Base-by-base conservation (phyloP, 2,113 vertebrate genomes). In the Capreolus pygargus region DNA sequence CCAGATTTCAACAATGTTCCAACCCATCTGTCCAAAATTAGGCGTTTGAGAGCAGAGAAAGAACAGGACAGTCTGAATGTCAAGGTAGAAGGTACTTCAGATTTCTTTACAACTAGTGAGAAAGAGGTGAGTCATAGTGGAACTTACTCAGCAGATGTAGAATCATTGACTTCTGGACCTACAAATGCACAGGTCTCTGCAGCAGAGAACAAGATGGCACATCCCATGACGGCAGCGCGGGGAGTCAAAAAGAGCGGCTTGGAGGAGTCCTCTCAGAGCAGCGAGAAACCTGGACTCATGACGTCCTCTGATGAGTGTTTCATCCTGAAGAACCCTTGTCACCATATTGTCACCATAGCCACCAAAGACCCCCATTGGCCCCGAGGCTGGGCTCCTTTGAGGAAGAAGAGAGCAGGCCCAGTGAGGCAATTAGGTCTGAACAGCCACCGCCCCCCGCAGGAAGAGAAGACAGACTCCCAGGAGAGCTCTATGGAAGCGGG, bases 41-140 rank as follows among this genome's bases (percentile, higher is more conserved):
- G 81, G 25, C 25, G 0, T 91, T 92, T 96, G 96, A 94, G 87
- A 97, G 87, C 97, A 96, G 97, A 98, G 23, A 96, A 98, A 94
- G 95, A 98, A 25, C 95, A 78, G 54, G 67, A 58, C 16, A 94
- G 27, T 87, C 55, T 67, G 84, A 90, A 81, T 86, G n/a, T 36
- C 54, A 91, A 93, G 50, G 92, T 98, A 87, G 97, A 97, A 85
- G 96, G 86, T 45, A 12, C 92, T 84, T 97, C 58, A 39, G 87
- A 89, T 95, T 95, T 98, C 60, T 86, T 97, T 43, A 98, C 25
- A 97, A 79, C 21, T 36, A 96, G 83, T 96, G 98, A 98, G 97
- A 98, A 98, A 83, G 97, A 94, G 86, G 86, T 96, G 43, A 82
- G 87, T 1, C 27, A 43, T 54, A 93, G n/a, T 82, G 97, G 89